Conservation (phyloP, 2,888 invertebrate genomes). For the Steinernema carpocapsae region DNA sequence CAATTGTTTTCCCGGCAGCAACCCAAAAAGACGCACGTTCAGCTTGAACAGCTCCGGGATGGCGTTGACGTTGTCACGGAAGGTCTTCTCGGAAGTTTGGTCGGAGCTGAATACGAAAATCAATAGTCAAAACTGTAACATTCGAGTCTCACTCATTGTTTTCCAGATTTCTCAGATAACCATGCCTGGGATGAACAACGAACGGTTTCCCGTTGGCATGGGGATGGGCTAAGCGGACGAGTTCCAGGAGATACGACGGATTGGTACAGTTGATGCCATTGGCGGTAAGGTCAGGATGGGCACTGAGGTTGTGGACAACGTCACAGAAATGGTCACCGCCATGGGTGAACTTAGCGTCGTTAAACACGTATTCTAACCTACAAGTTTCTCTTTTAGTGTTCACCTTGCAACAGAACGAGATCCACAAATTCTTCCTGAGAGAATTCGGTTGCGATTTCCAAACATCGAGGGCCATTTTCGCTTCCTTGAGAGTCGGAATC, state of each 20-base stretch:
- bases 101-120: conserved; percentile 68
- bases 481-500: conserved; percentile 84
- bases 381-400: too few species aligned
- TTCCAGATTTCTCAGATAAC: conserved; percentile 77
- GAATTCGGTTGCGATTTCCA: conserved; percentile 76
- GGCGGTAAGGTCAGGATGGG: conserved; percentile 76
- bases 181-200: conserved; percentile 90
- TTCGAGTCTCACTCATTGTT: conserved; percentile 36
- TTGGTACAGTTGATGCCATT: conserved; percentile 87
- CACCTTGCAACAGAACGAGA: conserved; percentile 86
- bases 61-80: conserved; percentile 71
- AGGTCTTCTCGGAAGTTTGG: conserved; percentile 66
- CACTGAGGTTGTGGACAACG: conserved; percentile 73
- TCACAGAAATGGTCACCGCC: conserved; percentile 83
- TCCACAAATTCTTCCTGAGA: conserved; percentile 73
- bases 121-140: too few species aligned
- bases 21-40: conserved; percentile 85
- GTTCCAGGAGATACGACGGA: conserved; percentile 76
- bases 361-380: too few species aligned
- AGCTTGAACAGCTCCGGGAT: conserved; percentile 81
- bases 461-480: conserved; percentile 82
- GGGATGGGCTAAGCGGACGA: conserved; percentile 72
- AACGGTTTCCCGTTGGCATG: conserved; percentile 73
- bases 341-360: conserved; percentile 77
- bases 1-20: conserved; percentile 86